Base-by-base conservation (phyloP, 2,797 vertebrate genomes). In the Cyprinella venusta region DNA sequence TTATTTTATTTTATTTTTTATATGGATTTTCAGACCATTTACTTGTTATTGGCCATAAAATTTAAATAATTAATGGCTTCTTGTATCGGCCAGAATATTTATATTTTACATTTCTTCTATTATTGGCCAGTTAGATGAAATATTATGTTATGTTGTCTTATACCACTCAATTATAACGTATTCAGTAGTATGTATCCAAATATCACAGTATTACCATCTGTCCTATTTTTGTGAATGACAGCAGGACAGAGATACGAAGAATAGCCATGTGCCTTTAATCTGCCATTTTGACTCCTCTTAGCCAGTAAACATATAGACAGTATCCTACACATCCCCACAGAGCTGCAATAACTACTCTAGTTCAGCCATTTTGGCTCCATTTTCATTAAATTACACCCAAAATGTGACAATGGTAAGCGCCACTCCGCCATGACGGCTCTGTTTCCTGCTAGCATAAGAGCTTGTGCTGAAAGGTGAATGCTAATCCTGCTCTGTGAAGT, bases 401-500 rank as follows among this genome's bases (percentile, higher is more conserved):
- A 26, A 81, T 2, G 8, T 68, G 54, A 76, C 64, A 38, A 80
- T 26, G 1, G 26, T n/a, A 13, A 48, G 24, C 83, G 75, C 71
- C 16, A 19, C 50, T 52, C 68, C 45, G 8, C 40, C 54, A 71
- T 64, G 38, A 21, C 4, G 36, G 45, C 45, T 64, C 79, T 30
- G 79, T 71, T 85, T 81, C 77, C 79, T 71, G 65, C 68, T 38
- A 71, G 56, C 12, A 50, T 61, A 74, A 42, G 38, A 67, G 82
- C 65, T 69, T 48, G 54, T 9, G n/a, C 40, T 64, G 75, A 76
- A 76, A 85, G 78, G 48, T 74, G 76, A 86, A 88, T 88, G 82
- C 81, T 86, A 87, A 89, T 88, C 84, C 81, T 69, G 54, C 76
- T 70, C 63, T 71, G 48, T 76, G 86, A 89, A 89, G 87, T 89